A percentile compares a stretch with the other conserved stretches of the same genome.
Evolutionary conservation across 2,113 vertebrate genomes (phyloP).

Genomic region (Oceanites oceanicus): DNA sequence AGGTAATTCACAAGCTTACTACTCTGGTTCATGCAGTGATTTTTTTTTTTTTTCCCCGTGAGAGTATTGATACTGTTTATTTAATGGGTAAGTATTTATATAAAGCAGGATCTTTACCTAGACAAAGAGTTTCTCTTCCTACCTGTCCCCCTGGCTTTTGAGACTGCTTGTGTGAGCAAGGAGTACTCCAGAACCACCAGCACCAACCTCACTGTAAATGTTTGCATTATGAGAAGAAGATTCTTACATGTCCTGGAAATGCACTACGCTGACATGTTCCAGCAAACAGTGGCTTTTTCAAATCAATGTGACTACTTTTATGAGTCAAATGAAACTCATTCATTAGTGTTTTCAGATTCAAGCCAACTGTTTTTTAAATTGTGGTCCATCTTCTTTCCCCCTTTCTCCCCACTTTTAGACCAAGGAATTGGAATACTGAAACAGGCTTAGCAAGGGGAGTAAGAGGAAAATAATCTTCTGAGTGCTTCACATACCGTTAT

Average conservation of each 20-base stretch:
- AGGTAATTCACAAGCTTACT: neutral
- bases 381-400: neutral
- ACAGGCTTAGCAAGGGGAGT: neutral
- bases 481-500: neutral
- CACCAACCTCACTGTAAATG: neutral
- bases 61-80: neutral
- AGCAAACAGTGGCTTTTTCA: neutral
- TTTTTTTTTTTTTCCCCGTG: neutral
- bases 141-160: neutral
- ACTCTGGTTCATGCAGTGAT: neutral
- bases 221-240: neutral
- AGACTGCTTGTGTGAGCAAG: neutral
- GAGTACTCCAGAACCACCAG: neutral
- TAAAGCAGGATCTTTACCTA: neutral
- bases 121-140: neutral
- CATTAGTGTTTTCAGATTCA: neutral
- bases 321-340: neutral
- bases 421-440: neutral
- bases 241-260: neutral
- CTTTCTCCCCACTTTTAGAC: neutral
- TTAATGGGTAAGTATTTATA: neutral
- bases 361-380: neutral
- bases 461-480: neutral
- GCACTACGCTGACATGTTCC: fast-evolving
- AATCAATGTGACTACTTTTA: neutral